Evolutionary conservation across 2,888 invertebrate species (phyloP), one percentile per base, ranked within the genome.

Genomic region (Erebia aethiops): DNA sequence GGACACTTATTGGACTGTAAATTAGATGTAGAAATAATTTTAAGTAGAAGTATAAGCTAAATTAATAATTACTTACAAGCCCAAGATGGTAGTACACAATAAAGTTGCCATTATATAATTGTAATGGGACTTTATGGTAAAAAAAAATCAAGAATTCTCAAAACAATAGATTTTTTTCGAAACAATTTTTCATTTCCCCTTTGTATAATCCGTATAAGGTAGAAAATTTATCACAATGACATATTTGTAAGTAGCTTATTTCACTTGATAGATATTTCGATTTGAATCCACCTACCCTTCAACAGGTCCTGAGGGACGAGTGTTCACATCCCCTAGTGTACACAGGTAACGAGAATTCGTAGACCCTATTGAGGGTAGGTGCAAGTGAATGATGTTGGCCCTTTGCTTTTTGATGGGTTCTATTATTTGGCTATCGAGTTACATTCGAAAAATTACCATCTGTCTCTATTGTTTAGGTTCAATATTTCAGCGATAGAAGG

Each of bases 181-280:
- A 46, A 46, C 43, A 46, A 11, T 58, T 35, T 41, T 41, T 13
- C 35, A n/a, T 2, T n/a, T n/a, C 41, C 58, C 26, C 41, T n/a
- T 35, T 60, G 21, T 21, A 4, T 56, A 18, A 10, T 1, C 21
- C 1, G 18, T 21, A 56, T 10, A 56, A 21, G 58, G n/a, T 58
- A 65, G 21, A 43, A 58, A 67, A 67, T 58, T 68, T 52, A 66
- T 57, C 52, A 68, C 41, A n/a, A 51, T 49, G 62, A 49, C 62
- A 26, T 21, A 21, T 51, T 49, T 49, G 21, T 49, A 63, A 64
- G 43, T 43, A 46, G 66, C 66, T 56, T 66, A 66, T 57, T 56
- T 16, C 56, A 43, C 14, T 66, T 65, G 66, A 66, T 56, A 41
- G 35, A 66, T 57, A 66, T 43, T 56, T 66, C 66, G 65, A 65